A percentile compares a stretch with the other conserved stretches of the same genome.
Evolutionary conservation across 2,888 invertebrate genomes (phyloP).

Genomic region (Diaphora mendica): DNA sequence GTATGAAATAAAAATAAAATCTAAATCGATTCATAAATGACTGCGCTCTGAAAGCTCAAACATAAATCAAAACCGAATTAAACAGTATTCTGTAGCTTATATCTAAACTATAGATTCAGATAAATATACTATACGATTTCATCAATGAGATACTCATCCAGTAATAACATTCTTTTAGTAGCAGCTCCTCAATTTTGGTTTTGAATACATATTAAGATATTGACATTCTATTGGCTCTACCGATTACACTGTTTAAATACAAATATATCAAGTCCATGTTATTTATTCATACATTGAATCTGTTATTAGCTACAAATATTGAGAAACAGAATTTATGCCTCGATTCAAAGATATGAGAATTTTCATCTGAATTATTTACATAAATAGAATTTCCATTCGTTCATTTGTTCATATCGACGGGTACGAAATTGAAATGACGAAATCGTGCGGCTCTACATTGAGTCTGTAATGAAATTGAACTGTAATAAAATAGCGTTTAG

Average conservation of each 20-base stretch:
- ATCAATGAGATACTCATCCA: too few species aligned
- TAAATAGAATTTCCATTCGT: slow-evolving; percentile 37
- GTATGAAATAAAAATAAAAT: too few species aligned
- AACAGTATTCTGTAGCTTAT: too few species aligned
- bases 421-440: slow-evolving; percentile 43
- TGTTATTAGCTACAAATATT: slow-evolving; percentile 3
- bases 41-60: too few species aligned
- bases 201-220: background rate
- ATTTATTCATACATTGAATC: background rate
- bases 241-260: background rate
- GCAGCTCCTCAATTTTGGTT: background rate
- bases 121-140: too few species aligned
- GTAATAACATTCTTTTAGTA: background rate
- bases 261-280: background rate
- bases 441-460: slow-evolving; percentile 36
- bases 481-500: background rate
- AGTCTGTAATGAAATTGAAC: slow-evolving; percentile 29
- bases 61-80: too few species aligned
- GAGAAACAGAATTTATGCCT: slow-evolving; percentile 5
- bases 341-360: slow-evolving; percentile 20
- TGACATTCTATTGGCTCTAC: background rate
- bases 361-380: slow-evolving; percentile 30
- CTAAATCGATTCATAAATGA: too few species aligned
- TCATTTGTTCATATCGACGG: slow-evolving; percentile 22
- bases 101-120: too few species aligned